These are phyloP conservation scores for Indri indri DNA, from an alignment of 2,113 vertebrate species.

Conservation along the genomic window DNA sequence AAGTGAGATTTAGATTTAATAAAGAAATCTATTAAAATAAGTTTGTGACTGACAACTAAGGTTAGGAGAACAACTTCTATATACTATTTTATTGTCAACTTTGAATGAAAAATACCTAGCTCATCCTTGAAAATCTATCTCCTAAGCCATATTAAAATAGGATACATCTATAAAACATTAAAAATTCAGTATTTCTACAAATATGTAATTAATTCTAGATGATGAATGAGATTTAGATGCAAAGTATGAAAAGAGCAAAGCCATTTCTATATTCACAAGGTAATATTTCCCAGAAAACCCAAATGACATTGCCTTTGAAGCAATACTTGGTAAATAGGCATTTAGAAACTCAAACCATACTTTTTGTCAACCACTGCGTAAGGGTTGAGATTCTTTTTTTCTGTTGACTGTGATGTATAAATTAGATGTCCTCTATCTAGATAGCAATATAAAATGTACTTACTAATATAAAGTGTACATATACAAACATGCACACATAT, in stretches of 20 bases:
- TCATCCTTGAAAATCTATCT: neutral
- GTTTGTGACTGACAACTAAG: slow-evolving; percentile 29
- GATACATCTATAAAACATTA: neutral
- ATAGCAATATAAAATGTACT: neutral
- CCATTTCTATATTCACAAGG: too few relatives aligned
- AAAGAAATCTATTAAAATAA: slow-evolving; percentile 63
- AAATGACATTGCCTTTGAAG: neutral
- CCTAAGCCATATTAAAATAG: neutral
- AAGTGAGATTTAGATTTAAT: slow-evolving; percentile 42
- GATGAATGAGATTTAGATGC: too few relatives aligned
- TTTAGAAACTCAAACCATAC: neutral
- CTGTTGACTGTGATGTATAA: neutral
- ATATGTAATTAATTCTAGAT: neutral
- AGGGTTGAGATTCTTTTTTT: neutral
- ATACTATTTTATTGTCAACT: slow-evolving; percentile 10
- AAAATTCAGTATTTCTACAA: neutral
- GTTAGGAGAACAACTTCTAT: neutral
- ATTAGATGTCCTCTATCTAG: neutral
- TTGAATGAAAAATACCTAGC: neutral
- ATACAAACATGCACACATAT: neutral
- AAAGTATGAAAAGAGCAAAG: too few relatives aligned
- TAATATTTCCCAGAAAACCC: too few relatives aligned
- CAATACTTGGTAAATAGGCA: neutral
- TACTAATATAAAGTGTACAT: neutral
- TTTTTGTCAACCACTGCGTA: neutral